Evolutionary conservation across 1,140 invertebrate species (phyloP).

Genomic region (Drosophila auraria): DNA sequence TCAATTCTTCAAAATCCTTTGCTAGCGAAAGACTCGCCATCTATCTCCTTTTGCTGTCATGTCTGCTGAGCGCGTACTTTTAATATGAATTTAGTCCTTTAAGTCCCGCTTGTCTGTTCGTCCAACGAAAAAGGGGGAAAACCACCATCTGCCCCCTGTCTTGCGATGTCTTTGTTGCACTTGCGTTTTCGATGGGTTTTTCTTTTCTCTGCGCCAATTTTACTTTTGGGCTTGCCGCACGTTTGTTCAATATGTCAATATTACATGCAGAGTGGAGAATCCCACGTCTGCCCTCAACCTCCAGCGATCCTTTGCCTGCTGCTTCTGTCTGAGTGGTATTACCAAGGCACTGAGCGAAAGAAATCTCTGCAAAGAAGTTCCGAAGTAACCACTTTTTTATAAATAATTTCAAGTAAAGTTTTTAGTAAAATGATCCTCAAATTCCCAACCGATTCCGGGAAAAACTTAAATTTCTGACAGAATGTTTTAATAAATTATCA

Average conservation of each 20-base stretch:
- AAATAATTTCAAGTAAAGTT: no score
- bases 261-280: conserved; percentile 65
- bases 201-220: conserved; percentile 52
- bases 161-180: conserved; percentile 59
- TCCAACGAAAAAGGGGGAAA: conserved; percentile 9
- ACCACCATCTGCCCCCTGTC: conserved; percentile 4
- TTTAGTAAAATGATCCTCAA: background rate
- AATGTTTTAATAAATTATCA: no score
- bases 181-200: conserved; percentile 60
- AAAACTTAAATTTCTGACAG: no score
- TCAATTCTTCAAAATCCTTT: conserved; percentile 2
- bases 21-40: conserved; percentile 2
- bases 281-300: conserved; percentile 42
- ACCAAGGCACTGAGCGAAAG: conserved; percentile 19
- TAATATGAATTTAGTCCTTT: conserved; percentile 84
- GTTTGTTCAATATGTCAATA: conserved; percentile 84
- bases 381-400: background rate
- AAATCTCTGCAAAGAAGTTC: background rate
- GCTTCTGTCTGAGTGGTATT: conserved; percentile 67
- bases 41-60: conserved; percentile 58
- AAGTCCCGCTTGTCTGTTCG: conserved; percentile 58
- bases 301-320: conserved; percentile 3
- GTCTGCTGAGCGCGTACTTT: conserved; percentile 73
- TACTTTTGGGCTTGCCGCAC: conserved; percentile 65
- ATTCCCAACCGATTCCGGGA: background rate